Conservation (phyloP, 1,140 invertebrate species). For the Drosophila lacteicornis region DNA sequence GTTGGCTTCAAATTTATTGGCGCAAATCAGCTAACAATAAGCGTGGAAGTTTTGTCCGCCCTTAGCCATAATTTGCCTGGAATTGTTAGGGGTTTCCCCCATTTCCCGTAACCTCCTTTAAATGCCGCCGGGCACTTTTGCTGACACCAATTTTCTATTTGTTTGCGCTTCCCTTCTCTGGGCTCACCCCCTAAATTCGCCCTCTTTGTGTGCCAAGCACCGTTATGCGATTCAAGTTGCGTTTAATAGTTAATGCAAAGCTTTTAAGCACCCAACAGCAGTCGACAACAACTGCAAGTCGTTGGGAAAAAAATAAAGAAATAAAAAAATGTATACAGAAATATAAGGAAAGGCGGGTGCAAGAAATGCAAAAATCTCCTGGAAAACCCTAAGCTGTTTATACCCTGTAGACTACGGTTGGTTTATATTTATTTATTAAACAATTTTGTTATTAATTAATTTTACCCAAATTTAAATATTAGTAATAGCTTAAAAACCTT, state of each 20-base stretch:
- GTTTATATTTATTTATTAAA: not conserved
- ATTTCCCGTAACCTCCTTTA: not conserved
- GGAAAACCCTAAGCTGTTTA: not conserved
- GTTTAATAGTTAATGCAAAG: conserved; percentile 81
- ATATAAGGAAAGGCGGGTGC: conserved; percentile 6
- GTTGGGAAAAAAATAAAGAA: conserved; percentile 6
- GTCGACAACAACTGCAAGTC: conserved; percentile 57
- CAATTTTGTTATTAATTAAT: too few relatives aligned
- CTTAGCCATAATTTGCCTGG: conserved; percentile 42
- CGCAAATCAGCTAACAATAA: conserved; percentile 53
- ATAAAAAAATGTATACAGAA: conserved; percentile 26
- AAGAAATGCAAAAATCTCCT: conserved; percentile 19
- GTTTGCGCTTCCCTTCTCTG: conserved; percentile 48
- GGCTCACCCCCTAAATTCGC: not conserved
- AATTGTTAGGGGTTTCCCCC: conserved; percentile 20
- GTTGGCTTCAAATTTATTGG: conserved; percentile 57
- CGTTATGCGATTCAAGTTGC: conserved; percentile 79
- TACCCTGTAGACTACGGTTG: conserved; percentile 2
- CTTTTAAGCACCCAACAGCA: conserved; percentile 72
- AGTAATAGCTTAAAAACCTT: not conserved
- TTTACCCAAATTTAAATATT: not conserved
- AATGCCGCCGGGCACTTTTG: conserved; percentile 42
- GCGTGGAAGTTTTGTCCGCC: conserved; percentile 21
- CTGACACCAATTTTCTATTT: conserved; percentile 76
- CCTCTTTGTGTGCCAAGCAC: conserved; percentile 43